These are phyloP conservation scores for Epinotia demarniana DNA, from an alignment of 2,888 invertebrate genomes.

Conservation along the genomic window DNA sequence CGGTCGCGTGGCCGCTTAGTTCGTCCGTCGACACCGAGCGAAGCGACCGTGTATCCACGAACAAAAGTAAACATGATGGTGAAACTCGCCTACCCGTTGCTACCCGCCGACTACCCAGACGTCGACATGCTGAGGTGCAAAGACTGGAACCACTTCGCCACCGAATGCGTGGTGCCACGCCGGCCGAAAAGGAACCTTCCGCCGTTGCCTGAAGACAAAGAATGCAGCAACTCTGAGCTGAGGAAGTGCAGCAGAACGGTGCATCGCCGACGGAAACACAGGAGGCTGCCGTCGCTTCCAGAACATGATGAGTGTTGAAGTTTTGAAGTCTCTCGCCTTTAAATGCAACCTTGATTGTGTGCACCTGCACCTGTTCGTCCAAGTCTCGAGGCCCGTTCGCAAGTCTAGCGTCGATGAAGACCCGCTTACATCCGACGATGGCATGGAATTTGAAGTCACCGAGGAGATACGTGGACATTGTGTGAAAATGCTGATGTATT, in stretches of 20 bases:
- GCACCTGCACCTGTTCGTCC: slow-evolving; percentile 5
- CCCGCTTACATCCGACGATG: slow-evolving; percentile 15
- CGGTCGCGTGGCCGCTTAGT: slow-evolving; percentile 24
- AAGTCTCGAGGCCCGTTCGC: not conserved
- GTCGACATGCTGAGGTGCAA: slow-evolving; percentile 74
- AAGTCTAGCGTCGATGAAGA: slow-evolving; percentile 9
- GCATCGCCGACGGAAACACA: slow-evolving; percentile 64
- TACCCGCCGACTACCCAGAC: slow-evolving; percentile 65
- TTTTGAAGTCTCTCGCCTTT: not conserved
- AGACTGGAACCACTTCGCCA: slow-evolving; percentile 68
- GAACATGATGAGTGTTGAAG: slow-evolving; percentile 76
- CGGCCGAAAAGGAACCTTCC: slow-evolving; percentile 71
- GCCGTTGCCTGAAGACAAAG: slow-evolving; percentile 75
- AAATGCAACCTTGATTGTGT: slow-evolving; percentile 14
- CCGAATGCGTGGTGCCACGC: slow-evolving; percentile 72
- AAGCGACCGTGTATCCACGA: slow-evolving; percentile 20
- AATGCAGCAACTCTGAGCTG: slow-evolving; percentile 70
- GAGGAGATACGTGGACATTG: not conserved
- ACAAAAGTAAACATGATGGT: slow-evolving; percentile 60
- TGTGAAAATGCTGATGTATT: not conserved
- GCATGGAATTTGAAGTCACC: slow-evolving; percentile 16
- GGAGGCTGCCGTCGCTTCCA: slow-evolving; percentile 70
- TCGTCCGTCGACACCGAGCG: slow-evolving; percentile 27
- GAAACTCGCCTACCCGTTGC: slow-evolving; percentile 67
- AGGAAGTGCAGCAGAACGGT: slow-evolving; percentile 65